Percentiles rank a stretch among this genome's conserved stretches.
These are phyloP conservation scores for Hoplostethus mediterraneus DNA, from an alignment of 2,797 vertebrate species.

Conservation along the genomic window DNA sequence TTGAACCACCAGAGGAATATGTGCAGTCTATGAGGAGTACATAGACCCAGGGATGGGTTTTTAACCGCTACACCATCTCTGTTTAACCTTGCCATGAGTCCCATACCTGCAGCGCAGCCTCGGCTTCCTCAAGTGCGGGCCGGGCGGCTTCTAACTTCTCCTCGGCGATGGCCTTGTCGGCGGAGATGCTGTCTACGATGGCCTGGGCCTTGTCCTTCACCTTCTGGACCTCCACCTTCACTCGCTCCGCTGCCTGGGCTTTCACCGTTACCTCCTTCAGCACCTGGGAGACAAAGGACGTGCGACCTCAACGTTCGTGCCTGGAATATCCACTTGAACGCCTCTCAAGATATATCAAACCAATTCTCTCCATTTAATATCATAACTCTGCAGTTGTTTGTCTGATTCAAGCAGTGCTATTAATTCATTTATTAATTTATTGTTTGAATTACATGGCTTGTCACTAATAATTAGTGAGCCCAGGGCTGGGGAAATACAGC, in stretches of 20 bases:
- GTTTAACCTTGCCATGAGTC: too few species aligned
- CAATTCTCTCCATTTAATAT: too few species aligned
- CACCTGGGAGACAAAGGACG: slow-evolving; percentile 81
- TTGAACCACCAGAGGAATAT: too few species aligned
- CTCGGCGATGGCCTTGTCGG: slow-evolving; percentile 93
- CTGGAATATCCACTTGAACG: not conserved
- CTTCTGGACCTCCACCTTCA: slow-evolving; percentile 96
- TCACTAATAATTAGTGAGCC: slow-evolving; percentile 39
- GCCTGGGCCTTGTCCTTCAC: slow-evolving; percentile 97
- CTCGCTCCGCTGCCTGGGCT: slow-evolving; percentile 94
- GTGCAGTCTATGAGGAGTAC: too few species aligned
- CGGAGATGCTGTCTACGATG: slow-evolving; percentile 94
- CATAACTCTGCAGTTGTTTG: not conserved
- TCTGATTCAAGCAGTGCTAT: not conserved
- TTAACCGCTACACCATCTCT: too few species aligned
- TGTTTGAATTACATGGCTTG: not conserved
- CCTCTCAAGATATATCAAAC: too few species aligned
- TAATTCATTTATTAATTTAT: not conserved
- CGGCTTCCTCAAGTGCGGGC: slow-evolving; percentile 94
- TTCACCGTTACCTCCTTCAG: slow-evolving; percentile 96
- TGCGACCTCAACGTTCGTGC: not conserved
- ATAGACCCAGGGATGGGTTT: too few species aligned
- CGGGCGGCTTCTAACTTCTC: slow-evolving; percentile 92
- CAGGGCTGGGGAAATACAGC: not conserved
- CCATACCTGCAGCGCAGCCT: slow-evolving; percentile 89